These are phyloP conservation scores for Teleopsis dalmanni DNA, from an alignment of 1,140 invertebrate genomes.

Conservation along the genomic window DNA sequence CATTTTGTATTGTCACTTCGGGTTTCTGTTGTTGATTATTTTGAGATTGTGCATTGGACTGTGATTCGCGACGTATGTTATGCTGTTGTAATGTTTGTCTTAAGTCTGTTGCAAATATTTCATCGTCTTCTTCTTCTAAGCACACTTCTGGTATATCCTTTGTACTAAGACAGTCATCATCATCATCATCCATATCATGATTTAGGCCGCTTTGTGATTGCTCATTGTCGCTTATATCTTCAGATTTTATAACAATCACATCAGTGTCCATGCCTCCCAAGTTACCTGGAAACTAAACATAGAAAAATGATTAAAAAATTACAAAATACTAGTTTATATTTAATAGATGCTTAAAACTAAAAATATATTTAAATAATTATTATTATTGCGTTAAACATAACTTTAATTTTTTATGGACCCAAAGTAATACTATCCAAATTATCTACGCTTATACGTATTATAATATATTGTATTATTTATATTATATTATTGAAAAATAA, in stretches of 20 bases:
- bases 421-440: no score
- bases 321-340: no score
- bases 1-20: constrained; percentile 27
- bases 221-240: constrained; percentile 40
- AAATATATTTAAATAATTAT: no score
- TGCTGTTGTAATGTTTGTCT: constrained; percentile 24
- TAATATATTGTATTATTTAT: no score
- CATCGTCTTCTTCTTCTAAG: constrained; percentile 34
- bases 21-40: constrained; percentile 15
- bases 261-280: constrained; percentile 38
- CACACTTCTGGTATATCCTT: constrained; percentile 39
- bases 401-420: no score
- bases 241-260: constrained; percentile 40
- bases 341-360: no score
- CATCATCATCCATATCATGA: constrained; percentile 35
- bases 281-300: no score
- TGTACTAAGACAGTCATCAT: constrained; percentile 35
- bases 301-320: no score
- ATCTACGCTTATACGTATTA: no score
- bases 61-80: not conserved
- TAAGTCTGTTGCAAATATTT: constrained; percentile 33
- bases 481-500: no score
- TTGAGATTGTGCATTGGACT: constrained; percentile 3
- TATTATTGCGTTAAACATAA: no score
- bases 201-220: constrained; percentile 29